These are phyloP conservation scores for Eristalis tenax DNA, from an alignment of 2,888 invertebrate genomes.

Conservation along the genomic window DNA sequence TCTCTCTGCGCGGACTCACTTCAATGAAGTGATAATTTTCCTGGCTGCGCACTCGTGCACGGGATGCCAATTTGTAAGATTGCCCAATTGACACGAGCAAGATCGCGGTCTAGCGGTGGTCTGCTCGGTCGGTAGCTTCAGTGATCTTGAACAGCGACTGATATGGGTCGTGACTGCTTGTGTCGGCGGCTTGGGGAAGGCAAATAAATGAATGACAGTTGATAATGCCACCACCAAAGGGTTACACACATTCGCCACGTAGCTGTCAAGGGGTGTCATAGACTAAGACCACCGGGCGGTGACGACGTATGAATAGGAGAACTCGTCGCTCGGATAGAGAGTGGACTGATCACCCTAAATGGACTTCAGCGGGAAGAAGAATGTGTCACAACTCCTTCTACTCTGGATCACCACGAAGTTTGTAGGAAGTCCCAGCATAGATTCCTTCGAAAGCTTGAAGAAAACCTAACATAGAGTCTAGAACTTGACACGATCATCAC, in stretches of 20 bases:
- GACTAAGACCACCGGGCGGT: not conserved
- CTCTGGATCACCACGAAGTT: too few species aligned
- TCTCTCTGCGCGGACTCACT: slow-evolving; percentile 76
- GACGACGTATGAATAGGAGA: not conserved
- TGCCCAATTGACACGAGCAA: slow-evolving; percentile 77
- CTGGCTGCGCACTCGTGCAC: slow-evolving; percentile 72
- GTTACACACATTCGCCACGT: not conserved
- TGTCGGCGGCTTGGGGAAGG: not conserved
- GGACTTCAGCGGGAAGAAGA: too few species aligned
- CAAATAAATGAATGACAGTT: not conserved
- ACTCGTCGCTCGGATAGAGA: too few species aligned
- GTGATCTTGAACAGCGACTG: not conserved
- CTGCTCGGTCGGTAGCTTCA: slow-evolving; percentile 52
- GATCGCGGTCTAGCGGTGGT: slow-evolving; percentile 51
- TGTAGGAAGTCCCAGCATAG: too few species aligned
- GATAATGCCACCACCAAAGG: not conserved
- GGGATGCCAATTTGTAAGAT: slow-evolving; percentile 76
- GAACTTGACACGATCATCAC: too few species aligned
- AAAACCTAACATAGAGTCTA: too few species aligned
- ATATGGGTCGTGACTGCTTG: not conserved
- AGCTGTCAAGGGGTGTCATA: not conserved
- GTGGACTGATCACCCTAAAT: too few species aligned
- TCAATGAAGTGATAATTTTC: slow-evolving; percentile 79
- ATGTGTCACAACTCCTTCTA: too few species aligned
- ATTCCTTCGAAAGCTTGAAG: too few species aligned